A percentile compares a stretch with the other conserved stretches of the same genome.
phyloP scores from a whole-genome alignment of 2,113 vertebrate genomes.

The Corythoichthys intestinalis region DNA sequence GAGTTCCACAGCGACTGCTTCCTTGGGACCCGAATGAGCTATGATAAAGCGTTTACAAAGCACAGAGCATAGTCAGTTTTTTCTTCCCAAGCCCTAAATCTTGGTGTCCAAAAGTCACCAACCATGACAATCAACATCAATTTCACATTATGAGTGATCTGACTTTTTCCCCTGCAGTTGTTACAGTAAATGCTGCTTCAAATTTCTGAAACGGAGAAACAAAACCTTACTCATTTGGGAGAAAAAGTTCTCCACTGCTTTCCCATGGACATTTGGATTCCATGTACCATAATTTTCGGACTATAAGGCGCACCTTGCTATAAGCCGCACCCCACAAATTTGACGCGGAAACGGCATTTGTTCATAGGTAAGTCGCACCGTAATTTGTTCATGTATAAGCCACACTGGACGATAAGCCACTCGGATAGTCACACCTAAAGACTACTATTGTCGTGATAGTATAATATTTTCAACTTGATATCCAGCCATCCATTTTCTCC shows the following conservation, averaged over 20 bases:
- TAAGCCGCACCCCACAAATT: too few relatives aligned
- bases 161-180: neutral
- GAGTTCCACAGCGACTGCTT: conserved; percentile 14
- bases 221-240: neutral
- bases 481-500: too few relatives aligned
- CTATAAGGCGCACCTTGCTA: too few relatives aligned
- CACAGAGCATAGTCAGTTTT: neutral
- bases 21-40: conserved; percentile 32
- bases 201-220: neutral
- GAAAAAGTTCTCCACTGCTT: neutral
- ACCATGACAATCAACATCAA: neutral
- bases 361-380: too few relatives aligned
- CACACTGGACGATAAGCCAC: too few relatives aligned
- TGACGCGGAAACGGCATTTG: too few relatives aligned
- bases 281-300: too few relatives aligned
- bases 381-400: too few relatives aligned
- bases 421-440: too few relatives aligned
- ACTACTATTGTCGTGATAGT: too few relatives aligned
- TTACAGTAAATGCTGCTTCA: neutral
- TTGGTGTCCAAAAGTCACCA: neutral
- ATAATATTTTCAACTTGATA: too few relatives aligned
- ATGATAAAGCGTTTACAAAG: conserved; percentile 3
- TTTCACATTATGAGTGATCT: neutral
- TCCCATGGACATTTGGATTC: neutral
- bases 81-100: neutral